Evolutionary conservation across 1,140 invertebrate species (phyloP), one percentile per base, ranked within the genome.

Genomic region (Lineus longissimus): DNA sequence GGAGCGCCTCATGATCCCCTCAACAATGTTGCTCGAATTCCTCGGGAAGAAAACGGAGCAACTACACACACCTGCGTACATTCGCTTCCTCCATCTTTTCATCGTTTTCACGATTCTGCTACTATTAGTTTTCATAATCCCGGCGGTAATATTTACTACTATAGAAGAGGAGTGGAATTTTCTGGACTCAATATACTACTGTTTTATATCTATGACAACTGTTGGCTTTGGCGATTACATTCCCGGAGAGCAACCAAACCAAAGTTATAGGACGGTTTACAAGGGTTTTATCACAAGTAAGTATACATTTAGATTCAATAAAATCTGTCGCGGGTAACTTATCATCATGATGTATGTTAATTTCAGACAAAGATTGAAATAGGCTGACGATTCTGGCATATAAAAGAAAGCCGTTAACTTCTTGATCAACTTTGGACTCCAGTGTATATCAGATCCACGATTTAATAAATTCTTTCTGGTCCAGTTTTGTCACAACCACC

Each of bases 161-260:
- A 91, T 94, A 63, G 92, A 94, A 59, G 86, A 88, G 0, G 87
- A 88, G 15, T 94, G 92, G 92, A 87, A 89, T 75, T 92, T 87
- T 75, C 81, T 93, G 58, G 91, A 94, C 79, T 88, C 91, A 0
- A 85, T 94, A 62, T 94, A 94, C 79, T 93, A 92, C 78, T 93
- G 91, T 80, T 93, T 93, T 82, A 91, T 94, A 59, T 92, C 91
- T 1, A 82, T 94, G 41, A 93, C 91, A 36, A 93, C 92, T 45
- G 91, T 93, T 69, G 92, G 92, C 11, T 84, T 94, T 0, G 91
- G 91, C 0, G 91, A 94, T 82, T 92, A 91, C 82, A 91, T 93
- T 63, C 91, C 92, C 1, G 91, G 91, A 0, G 91, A 93, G 74
- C 84, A 84, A 30, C 86, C 87, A 0, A 84, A 87, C 68, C 89